Evolutionary conservation across 2,888 invertebrate species (phyloP).

Genomic region (Gortyna flavago): DNA sequence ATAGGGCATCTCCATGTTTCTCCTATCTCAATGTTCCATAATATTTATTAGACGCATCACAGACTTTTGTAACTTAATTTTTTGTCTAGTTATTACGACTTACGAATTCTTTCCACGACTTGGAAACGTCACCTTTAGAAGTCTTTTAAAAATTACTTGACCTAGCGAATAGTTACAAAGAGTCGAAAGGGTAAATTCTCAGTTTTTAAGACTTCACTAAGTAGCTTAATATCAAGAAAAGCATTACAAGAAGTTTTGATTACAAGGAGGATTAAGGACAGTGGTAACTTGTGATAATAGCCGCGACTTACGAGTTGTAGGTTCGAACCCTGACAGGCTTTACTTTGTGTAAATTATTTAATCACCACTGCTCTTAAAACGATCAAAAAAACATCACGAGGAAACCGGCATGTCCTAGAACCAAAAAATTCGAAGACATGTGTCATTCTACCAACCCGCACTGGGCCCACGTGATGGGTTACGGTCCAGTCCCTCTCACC

Average conservation of each 20-base stretch:
- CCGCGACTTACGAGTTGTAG: neutral
- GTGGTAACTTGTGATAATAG: neutral
- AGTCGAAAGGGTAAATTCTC: neutral
- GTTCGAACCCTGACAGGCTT: neutral
- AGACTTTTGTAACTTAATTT: slow-evolving; percentile 22
- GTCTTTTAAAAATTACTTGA: slow-evolving; percentile 32
- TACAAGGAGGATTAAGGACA: neutral
- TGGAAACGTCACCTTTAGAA: slow-evolving; percentile 10
- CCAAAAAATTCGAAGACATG: neutral
- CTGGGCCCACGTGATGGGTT: too few species aligned
- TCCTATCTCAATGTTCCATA: too few species aligned
- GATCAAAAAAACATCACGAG: neutral
- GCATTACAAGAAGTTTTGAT: neutral
- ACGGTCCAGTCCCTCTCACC: too few species aligned
- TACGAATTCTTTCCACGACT: slow-evolving; percentile 14
- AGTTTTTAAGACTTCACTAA: neutral
- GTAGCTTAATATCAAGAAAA: neutral
- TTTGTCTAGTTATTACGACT: neutral
- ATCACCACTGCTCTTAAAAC: neutral
- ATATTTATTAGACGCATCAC: slow-evolving; percentile 22
- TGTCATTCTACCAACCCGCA: too few species aligned
- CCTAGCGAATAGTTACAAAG: neutral
- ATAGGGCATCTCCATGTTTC: too few species aligned
- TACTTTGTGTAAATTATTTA: neutral
- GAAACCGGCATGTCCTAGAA: neutral